phyloP scores from a whole-genome alignment of 2,888 invertebrate genomes.

The Parnassius mnemosyne region DNA sequence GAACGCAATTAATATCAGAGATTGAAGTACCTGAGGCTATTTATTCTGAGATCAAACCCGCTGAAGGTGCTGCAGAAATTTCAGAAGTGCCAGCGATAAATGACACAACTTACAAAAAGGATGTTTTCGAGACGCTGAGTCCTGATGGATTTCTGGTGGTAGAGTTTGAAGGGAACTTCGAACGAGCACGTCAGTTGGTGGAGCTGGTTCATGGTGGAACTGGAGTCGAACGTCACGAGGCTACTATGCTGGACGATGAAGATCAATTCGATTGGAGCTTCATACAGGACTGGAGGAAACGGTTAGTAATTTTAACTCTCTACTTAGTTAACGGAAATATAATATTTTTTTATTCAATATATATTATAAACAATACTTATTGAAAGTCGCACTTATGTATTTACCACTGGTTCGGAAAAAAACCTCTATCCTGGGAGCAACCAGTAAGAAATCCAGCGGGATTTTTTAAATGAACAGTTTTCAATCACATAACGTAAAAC shows the following conservation, averaged over 20 bases:
- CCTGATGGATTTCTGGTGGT: constrained; percentile 81
- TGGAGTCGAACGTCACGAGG: constrained; percentile 68
- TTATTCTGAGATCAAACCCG: constrained; percentile 66
- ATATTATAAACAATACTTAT: no score
- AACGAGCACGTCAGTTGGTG: constrained; percentile 81
- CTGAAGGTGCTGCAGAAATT: constrained; percentile 43
- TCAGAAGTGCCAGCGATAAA: constrained; percentile 57
- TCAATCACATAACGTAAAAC: no score
- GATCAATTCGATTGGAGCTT: constrained; percentile 86
- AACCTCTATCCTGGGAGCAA: no score
- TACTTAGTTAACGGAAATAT: not conserved
- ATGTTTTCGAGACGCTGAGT: constrained; percentile 62
- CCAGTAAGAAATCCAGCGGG: no score
- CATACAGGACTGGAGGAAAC: constrained; percentile 86
- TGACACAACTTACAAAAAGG: constrained; percentile 69
- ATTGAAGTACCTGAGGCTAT: constrained; percentile 68
- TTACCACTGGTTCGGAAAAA: no score
- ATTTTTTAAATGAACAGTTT: no score
- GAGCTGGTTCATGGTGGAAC: constrained; percentile 75
- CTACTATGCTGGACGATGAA: constrained; percentile 69
- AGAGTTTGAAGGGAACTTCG: constrained; percentile 82
- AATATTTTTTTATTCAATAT: no score
- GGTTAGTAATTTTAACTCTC: constrained; percentile 63
- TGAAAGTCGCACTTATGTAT: no score
- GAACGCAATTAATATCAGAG: constrained; percentile 61